Base-by-base conservation (phyloP, 2,888 invertebrate genomes). In the Athetis lepigone region DNA sequence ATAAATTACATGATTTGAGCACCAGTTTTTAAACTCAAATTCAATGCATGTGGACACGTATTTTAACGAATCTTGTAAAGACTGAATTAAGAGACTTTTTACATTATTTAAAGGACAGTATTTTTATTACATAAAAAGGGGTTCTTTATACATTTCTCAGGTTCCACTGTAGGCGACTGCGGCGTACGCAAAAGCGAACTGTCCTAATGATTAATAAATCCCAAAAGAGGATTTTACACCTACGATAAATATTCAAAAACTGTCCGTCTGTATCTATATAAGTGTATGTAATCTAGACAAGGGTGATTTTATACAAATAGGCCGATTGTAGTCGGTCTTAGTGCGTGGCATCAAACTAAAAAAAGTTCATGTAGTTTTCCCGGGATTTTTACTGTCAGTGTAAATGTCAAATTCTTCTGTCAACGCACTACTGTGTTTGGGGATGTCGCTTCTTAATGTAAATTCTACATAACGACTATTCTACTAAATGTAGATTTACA, bases 1-100 rank as follows among this genome's bases (percentile, higher is more conserved):
- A 76, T 77, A 70, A 72, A 78, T 59, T 71, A 76, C 54, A 61
- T 58, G 59, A 63, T 60, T 81, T 72, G 77, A 87, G 85, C 86
- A 85, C 85, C 84, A 81, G 80, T 80, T 76, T 54, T 60, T 52
- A 47, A 72, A 80, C 70, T 67, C 70, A 70, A 80, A 66, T 37
- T 60, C 58, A 62, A 68, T 59, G 61, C 58, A 49, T 46, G 42
- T 5, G n/a, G 40, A 40, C 56, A 37, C 4, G 6, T n/a, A 37
- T 11, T 63, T 51, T 51, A 55, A 46, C 23, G 39, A 37, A 47
- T 73, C 33, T 13, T 45, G 25, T 43, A 60, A 43, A 42, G 27
- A 18, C 13, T 36, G 46, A 29, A n/a, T n/a, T n/a, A n/a, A 62
- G 40, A 40, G 19, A 45, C 29, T 70, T 75, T 70, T 43, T 70